These are phyloP conservation scores for Chloebia gouldiae DNA, from an alignment of 2,113 vertebrate genomes.

Conservation along the genomic window DNA sequence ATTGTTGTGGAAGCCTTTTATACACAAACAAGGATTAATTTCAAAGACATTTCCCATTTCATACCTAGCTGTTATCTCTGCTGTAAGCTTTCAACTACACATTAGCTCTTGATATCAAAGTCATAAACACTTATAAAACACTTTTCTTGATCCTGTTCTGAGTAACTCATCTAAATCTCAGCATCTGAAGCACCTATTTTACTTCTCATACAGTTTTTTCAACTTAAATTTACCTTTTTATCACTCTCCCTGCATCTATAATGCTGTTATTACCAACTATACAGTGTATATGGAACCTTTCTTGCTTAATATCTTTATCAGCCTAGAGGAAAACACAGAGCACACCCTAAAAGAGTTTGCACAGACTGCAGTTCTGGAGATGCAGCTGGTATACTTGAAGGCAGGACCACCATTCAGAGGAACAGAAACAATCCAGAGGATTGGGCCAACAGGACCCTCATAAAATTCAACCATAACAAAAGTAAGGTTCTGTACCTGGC, in stretches of 20 bases:
- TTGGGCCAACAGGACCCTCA: background rate
- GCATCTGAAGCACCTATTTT: background rate
- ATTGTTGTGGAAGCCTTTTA: background rate
- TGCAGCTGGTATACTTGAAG: background rate
- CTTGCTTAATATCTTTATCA: background rate
- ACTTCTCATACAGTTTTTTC: background rate
- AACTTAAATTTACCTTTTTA: background rate
- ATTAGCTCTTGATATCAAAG: background rate
- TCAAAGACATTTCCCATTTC: background rate
- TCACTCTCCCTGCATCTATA: background rate
- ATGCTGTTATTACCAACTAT: background rate
- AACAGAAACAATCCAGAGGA: background rate
- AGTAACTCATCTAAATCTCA: background rate
- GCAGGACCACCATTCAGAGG: background rate
- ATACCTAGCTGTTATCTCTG: background rate
- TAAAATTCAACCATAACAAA: background rate
- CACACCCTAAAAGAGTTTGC: background rate
- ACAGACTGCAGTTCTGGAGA: background rate
- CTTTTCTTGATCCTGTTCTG: background rate
- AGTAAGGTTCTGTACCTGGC: background rate
- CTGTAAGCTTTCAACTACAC: background rate
- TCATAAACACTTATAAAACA: conserved; percentile 5
- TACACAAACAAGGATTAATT: background rate
- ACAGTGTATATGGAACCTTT: background rate
- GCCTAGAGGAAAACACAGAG: background rate